Percentiles rank a stretch among this genome's conserved stretches.
Conservation (phyloP, 1,140 invertebrate species). For the Aphis craccivora region DNA sequence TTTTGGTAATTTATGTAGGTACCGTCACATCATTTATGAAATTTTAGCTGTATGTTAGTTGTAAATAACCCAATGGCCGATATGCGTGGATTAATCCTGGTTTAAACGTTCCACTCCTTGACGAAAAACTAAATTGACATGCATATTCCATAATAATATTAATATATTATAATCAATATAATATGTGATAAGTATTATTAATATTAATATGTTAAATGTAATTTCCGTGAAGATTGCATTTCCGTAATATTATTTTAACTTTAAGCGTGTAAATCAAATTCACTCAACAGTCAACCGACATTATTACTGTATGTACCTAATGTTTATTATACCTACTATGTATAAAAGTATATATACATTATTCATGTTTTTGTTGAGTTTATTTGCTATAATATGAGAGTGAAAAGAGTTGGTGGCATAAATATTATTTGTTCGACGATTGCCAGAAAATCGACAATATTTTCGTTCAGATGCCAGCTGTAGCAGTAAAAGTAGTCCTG, state of each 20-base stretch:
- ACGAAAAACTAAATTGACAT: not conserved
- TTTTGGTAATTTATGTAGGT: not conserved
- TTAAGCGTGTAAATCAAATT: not conserved
- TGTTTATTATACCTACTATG: not conserved
- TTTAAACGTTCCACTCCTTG: not conserved
- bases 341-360: too few species aligned
- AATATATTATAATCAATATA: not conserved
- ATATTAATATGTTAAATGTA: not conserved
- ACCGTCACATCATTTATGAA: not conserved
- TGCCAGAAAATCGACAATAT: slow-evolving; percentile 22
- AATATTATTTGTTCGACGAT: slow-evolving; percentile 2
- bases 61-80: not conserved
- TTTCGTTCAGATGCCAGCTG: not conserved
- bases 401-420: not conserved
- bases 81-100: too few species aligned
- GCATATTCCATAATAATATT: not conserved
- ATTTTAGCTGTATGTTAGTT: not conserved
- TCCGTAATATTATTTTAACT: not conserved
- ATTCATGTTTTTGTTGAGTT: not conserved
- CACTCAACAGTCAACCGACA: too few species aligned
- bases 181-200: too few species aligned
- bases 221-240: not conserved
- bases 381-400: not conserved
- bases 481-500: not conserved
- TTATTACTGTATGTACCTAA: not conserved